These are phyloP conservation scores for Thalassarche chlororhynchos DNA, from an alignment of 2,113 vertebrate species.

Conservation along the genomic window DNA sequence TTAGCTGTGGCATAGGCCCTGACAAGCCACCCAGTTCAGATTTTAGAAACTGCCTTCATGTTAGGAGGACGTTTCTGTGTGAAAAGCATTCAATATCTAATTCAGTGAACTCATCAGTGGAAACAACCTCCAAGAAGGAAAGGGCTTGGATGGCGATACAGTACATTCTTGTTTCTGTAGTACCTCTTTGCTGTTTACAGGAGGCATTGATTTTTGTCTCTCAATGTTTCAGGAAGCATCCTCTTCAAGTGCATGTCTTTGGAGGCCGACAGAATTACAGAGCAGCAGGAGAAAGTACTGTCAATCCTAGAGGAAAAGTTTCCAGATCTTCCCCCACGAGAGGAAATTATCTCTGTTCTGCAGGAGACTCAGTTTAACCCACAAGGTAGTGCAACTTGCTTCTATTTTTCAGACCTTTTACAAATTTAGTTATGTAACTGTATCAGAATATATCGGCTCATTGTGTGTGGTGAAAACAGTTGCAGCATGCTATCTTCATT, in stretches of 20 bases:
- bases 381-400: conserved; percentile 59
- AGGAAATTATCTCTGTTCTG: conserved; percentile 74
- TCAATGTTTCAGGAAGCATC: conserved; percentile 81
- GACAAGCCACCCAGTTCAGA: neutral
- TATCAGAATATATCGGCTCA: neutral
- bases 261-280: conserved; percentile 74
- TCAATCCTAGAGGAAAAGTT: conserved; percentile 79
- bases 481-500: neutral
- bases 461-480: neutral
- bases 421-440: neutral
- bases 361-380: conserved; percentile 69
- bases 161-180: neutral
- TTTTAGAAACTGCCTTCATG: neutral
- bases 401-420: neutral
- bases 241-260: conserved; percentile 78
- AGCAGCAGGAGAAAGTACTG: conserved; percentile 81
- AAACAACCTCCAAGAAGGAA: neutral
- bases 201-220: neutral
- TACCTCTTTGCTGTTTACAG: neutral
- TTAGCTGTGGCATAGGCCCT: neutral
- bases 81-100: neutral
- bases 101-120: neutral
- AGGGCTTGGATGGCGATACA: neutral
- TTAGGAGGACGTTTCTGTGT: neutral
- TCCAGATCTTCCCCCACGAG: conserved; percentile 74